Conservation (phyloP, 2,797 vertebrate species). For the Decapterus maruadsi region DNA sequence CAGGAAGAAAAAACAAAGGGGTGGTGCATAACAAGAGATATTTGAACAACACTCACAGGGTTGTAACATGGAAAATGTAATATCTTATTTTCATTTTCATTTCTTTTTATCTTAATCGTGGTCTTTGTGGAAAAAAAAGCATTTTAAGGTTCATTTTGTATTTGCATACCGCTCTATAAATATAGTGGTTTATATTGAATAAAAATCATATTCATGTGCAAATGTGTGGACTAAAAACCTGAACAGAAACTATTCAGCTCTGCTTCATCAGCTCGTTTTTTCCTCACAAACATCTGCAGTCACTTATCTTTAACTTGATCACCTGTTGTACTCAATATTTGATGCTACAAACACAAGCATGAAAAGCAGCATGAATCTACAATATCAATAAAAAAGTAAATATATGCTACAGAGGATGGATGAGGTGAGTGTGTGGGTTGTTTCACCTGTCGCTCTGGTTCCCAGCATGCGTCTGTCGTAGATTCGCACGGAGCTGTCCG, state of each 20-base stretch:
- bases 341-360: not conserved
- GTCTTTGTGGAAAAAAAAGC: no score
- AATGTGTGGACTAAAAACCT: constrained; percentile 7
- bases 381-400: not conserved
- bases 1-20: no score
- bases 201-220: not conserved
- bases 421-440: not conserved
- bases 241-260: not conserved
- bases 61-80: no score
- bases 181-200: not conserved
- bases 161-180: not conserved
- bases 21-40: no score
- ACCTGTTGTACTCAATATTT: no score
- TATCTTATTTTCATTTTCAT: not conserved
- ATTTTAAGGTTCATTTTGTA: not conserved
- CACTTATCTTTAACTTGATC: not conserved
- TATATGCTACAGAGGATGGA: not conserved
- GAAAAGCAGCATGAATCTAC: not conserved
- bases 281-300: not conserved
- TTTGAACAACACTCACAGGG: no score
- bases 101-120: not conserved
- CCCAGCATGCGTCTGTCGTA: constrained; percentile 97
- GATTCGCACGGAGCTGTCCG: constrained; percentile 98
- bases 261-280: not conserved
- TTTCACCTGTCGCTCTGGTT: constrained; percentile 94